These are phyloP conservation scores for Hoplodrina ambigua DNA, from an alignment of 2,888 invertebrate species.

Conservation along the genomic window DNA sequence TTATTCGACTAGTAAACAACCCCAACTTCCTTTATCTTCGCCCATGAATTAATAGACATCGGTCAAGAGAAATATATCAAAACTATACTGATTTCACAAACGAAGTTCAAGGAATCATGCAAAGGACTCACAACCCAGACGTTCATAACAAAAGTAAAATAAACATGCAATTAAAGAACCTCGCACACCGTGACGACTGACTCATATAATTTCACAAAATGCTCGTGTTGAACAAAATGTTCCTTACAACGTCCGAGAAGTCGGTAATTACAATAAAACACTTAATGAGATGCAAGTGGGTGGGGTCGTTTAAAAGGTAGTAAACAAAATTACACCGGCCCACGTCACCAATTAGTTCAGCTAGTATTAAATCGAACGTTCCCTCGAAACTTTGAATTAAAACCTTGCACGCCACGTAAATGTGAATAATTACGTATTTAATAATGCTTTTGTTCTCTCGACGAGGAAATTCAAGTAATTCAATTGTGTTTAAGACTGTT, in stretches of 20 bases:
- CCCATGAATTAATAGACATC: too few relatives aligned
- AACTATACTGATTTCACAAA: background rate
- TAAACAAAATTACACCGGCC: conserved; percentile 89
- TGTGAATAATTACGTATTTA: conserved; percentile 90
- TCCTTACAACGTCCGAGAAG: conserved; percentile 67
- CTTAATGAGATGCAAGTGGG: conserved; percentile 83
- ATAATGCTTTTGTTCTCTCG: conserved; percentile 90
- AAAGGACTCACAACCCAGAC: conserved; percentile 26
- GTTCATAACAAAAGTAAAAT: conserved; percentile 57
- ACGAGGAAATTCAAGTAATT: conserved; percentile 90
- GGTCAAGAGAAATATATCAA: background rate
- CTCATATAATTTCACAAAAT: conserved; percentile 66
- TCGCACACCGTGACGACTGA: conserved; percentile 63
- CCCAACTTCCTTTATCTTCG: too few relatives aligned
- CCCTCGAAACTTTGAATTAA: conserved; percentile 79
- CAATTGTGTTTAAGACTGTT: conserved; percentile 89
- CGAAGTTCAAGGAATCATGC: conserved; percentile 13
- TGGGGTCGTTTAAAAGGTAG: conserved; percentile 88
- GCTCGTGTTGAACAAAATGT: conserved; percentile 67
- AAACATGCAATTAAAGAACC: conserved; percentile 60
- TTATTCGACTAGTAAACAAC: too few relatives aligned
- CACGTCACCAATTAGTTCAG: conserved; percentile 89
- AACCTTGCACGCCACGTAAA: conserved; percentile 89
- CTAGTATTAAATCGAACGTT: conserved; percentile 89
- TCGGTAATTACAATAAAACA: conserved; percentile 75